Base-by-base conservation (phyloP, 2,888 invertebrate genomes). In the Conchocele bisecta region DNA sequence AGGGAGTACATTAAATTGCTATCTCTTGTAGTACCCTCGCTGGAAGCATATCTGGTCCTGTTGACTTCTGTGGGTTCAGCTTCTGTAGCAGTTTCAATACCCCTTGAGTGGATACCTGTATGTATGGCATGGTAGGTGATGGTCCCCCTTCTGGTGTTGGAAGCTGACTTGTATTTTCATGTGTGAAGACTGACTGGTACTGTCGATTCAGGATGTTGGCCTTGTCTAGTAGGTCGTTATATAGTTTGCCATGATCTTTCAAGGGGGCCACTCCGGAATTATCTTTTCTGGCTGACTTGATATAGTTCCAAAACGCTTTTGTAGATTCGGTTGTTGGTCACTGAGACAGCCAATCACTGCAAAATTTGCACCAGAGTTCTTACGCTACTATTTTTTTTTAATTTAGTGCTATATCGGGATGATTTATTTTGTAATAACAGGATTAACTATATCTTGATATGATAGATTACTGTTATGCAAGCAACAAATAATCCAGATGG, bases 251-350 rank as follows among this genome's bases (percentile, higher is more conserved):
- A 13, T 54, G 24, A n/a, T 54, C 54, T 54, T 64, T 64, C 1
- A 54, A 37, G 4, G 64, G 57, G 28, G 57, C 24, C n/a, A 58
- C 41, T 31, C 50, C 57, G 20, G 39, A 24, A 26, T 56, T 65
- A 50, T 48, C 50, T 46, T 64, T 64, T 15, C 56, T 1, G 2
- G 39, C 24, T 33, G 59, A 48, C 11, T 59, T 59, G 35, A 67
- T 60, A 13, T 26, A 67, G 26, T 13, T 44, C 67, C 67, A 67
- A 33, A 60, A 53, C 11, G 17, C 20, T 24, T 60, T 67, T n/a
- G n/a, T n/a, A n/a, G n/a, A n/a, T n/a, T n/a, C n/a, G n/a, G n/a
- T n/a, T n/a, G n/a, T n/a, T n/a, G n/a, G n/a, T n/a, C n/a, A n/a
- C n/a, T n/a, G n/a, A n/a, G n/a, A n/a, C n/a, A n/a, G n/a, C n/a